Evolutionary conservation across 2,797 vertebrate genomes (phyloP).

Genomic region (Arvicola amphibius): DNA sequence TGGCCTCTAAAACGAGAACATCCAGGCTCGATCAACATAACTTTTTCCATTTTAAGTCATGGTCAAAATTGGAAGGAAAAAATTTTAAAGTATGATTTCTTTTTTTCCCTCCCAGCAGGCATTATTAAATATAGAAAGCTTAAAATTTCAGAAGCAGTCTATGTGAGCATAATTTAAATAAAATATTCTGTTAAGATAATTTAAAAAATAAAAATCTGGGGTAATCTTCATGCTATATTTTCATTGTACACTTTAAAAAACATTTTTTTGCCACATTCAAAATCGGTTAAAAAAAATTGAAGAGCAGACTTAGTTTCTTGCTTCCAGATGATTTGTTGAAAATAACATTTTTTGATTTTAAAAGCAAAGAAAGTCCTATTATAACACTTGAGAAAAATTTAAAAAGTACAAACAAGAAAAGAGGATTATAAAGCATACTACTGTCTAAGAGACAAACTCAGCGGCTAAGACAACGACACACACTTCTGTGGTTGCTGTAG

Average conservation of each 20-base stretch:
- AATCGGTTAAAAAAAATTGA: constrained; percentile 76
- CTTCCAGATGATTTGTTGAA: constrained; percentile 80
- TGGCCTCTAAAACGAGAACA: constrained; percentile 81
- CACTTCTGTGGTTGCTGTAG: background rate
- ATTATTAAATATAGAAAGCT: constrained; percentile 83
- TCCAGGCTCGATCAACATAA: constrained; percentile 80
- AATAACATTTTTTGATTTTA: constrained; percentile 80
- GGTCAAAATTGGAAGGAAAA: constrained; percentile 82
- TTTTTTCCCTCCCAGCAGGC: constrained; percentile 74
- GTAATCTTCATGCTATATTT: constrained; percentile 80
- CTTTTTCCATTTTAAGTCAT: constrained; percentile 83
- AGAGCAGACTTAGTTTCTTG: constrained; percentile 74
- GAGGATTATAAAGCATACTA: constrained; percentile 62
- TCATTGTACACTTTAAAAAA: constrained; percentile 78
- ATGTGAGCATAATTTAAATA: constrained; percentile 81
- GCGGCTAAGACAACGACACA: constrained; percentile 17
- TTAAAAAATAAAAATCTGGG: constrained; percentile 80
- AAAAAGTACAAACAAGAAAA: constrained; percentile 76
- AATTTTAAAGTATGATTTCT: constrained; percentile 83
- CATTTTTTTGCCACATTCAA: constrained; percentile 77
- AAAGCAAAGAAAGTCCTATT: constrained; percentile 79
- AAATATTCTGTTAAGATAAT: constrained; percentile 80
- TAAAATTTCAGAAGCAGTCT: constrained; percentile 81
- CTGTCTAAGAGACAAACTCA: constrained; percentile 67
- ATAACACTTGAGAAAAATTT: constrained; percentile 77